A percentile compares a stretch with the other conserved stretches of the same genome.
Conservation (phyloP, 2,113 vertebrate species). For the Odocoileus hemionus region DNA sequence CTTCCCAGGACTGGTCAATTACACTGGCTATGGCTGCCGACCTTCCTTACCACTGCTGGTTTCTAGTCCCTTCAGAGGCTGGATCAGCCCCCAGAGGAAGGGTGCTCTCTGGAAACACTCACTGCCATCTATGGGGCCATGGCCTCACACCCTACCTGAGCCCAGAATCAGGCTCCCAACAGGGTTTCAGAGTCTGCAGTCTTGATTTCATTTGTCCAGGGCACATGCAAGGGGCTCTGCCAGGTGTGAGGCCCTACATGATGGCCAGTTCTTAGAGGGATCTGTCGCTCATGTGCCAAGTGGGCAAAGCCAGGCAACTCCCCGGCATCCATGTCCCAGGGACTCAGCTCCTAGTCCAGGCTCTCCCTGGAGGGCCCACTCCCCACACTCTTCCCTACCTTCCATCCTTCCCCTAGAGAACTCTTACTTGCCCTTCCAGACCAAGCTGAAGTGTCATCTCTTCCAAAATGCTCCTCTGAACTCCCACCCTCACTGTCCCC, state of each 20-base stretch:
- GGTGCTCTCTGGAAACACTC: not conserved
- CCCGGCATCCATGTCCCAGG: not conserved
- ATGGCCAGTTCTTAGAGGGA: not conserved
- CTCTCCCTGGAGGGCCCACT: not conserved
- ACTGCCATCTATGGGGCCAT: not conserved
- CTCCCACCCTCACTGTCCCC: not conserved
- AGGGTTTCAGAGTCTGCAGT: not conserved
- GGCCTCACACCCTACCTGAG: too few species aligned
- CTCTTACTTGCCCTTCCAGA: not conserved
- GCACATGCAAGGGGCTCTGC: not conserved
- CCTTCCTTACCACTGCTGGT: rapidly evolving
- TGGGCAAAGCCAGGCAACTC: not conserved
- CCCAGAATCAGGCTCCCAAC: not conserved
- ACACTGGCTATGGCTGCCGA: not conserved
- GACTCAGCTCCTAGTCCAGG: not conserved
- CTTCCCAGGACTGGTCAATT: too few species aligned
- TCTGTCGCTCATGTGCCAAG: rapidly evolving
- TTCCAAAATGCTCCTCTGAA: not conserved
- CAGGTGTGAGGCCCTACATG: not conserved
- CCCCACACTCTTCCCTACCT: not conserved
- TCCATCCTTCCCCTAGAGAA: not conserved
- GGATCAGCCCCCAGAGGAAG: too few species aligned
- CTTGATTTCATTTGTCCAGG: not conserved
- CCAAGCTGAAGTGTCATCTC: not conserved
- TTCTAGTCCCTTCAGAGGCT: not conserved